phyloP scores from a whole-genome alignment of 1,140 invertebrate species.

The Lepidurus apus region DNA sequence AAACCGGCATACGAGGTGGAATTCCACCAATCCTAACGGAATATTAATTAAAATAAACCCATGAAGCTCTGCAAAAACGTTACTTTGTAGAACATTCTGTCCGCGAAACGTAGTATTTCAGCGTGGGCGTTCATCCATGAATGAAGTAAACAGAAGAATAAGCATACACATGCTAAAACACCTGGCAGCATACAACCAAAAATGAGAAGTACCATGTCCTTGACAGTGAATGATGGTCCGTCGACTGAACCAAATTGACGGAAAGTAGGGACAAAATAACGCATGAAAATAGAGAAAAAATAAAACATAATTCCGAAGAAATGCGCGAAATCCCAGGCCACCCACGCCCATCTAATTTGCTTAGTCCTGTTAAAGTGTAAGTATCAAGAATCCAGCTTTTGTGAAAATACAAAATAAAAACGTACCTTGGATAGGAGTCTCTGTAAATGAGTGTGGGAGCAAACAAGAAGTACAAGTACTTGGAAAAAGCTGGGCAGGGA shows the following conservation, averaged over 20 bases:
- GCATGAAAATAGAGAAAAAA: slow-evolving; percentile 68
- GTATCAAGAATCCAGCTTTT: too few relatives aligned
- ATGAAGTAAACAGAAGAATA: slow-evolving; percentile 80
- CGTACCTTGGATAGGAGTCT: slow-evolving; percentile 72
- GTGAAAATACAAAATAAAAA: too few relatives aligned
- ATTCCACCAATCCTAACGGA: slow-evolving; percentile 87
- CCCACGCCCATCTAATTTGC: slow-evolving; percentile 66
- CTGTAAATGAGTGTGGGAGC: slow-evolving; percentile 80
- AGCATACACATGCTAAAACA: slow-evolving; percentile 63
- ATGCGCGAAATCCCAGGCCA: slow-evolving; percentile 64
- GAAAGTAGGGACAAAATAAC: slow-evolving; percentile 65
- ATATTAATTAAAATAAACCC: too few relatives aligned
- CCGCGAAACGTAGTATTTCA: slow-evolving; percentile 78
- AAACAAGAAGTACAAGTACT: slow-evolving; percentile 80
- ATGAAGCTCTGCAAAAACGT: too few relatives aligned
- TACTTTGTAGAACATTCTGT: slow-evolving; percentile 72
- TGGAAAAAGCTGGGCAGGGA: slow-evolving; percentile 60
- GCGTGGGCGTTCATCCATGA: slow-evolving; percentile 83
- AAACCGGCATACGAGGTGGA: slow-evolving; percentile 69
- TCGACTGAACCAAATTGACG: slow-evolving; percentile 56
- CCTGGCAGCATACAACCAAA: slow-evolving; percentile 70
- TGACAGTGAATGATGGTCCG: slow-evolving; percentile 54
- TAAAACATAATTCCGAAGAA: slow-evolving; percentile 69
- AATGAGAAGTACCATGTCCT: slow-evolving; percentile 56
- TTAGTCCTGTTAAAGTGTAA: slow-evolving; percentile 51